A percentile compares a stretch with the other conserved stretches of the same genome.
These are phyloP conservation scores for Agriopis marginaria DNA, from an alignment of 2,888 invertebrate genomes.

Conservation along the genomic window DNA sequence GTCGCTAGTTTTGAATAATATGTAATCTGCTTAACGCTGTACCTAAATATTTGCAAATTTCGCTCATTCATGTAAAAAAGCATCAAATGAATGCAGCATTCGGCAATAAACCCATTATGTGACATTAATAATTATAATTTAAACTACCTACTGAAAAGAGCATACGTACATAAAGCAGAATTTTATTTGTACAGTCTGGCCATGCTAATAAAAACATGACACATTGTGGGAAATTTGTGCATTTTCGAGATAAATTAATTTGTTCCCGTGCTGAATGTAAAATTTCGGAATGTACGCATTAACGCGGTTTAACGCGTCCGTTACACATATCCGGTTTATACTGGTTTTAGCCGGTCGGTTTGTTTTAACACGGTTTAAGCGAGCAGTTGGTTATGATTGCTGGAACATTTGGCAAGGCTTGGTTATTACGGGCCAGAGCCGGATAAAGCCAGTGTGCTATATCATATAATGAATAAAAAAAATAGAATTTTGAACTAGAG, in stretches of 20 bases:
- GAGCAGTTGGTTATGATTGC: conserved; percentile 8
- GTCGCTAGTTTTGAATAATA: no score
- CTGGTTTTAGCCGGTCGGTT: conserved; percentile 49
- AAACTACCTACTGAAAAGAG: conserved; percentile 10
- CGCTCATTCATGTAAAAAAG: background rate
- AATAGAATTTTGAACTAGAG: no score
- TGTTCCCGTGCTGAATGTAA: conserved; percentile 49
- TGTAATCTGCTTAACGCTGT: no score
- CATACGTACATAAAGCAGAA: conserved; percentile 8
- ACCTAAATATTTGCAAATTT: background rate
- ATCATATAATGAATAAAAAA: no score
- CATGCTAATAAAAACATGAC: conserved; percentile 32
- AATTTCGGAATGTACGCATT: conserved; percentile 54
- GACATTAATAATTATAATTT: conserved; percentile 13
- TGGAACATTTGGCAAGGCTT: conserved; percentile 9
- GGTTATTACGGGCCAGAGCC: background rate
- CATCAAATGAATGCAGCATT: background rate
- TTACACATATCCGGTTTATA: conserved; percentile 53
- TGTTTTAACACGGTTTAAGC: conserved; percentile 35
- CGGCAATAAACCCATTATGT: conserved; percentile 1
- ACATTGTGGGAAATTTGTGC: conserved; percentile 32
- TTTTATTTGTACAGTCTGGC: conserved; percentile 17
- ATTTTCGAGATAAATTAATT: conserved; percentile 46
- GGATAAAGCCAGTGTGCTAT: background rate
- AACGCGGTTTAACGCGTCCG: conserved; percentile 57